Evolutionary conservation across 2,113 vertebrate genomes (phyloP).

Genomic region (Morone saxatilis): DNA sequence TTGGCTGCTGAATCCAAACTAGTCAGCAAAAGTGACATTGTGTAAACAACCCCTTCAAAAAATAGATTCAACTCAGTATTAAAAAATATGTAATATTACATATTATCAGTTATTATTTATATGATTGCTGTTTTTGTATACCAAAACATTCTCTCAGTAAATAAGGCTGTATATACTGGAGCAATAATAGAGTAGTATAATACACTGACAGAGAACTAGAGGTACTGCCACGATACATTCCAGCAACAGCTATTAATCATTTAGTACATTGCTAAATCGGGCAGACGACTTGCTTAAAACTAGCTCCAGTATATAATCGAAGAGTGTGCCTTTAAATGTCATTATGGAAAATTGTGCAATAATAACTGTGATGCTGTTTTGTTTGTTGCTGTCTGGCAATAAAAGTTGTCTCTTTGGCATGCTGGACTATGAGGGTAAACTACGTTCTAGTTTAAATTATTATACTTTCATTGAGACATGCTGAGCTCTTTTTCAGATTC

Average conservation of each 20-base stretch:
- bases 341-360: not conserved
- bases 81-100: not conserved
- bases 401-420: not conserved
- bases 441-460: not conserved
- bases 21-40: slow-evolving; percentile 3
- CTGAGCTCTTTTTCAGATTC: not conserved
- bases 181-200: too few species aligned
- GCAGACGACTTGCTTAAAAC: not conserved
- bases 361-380: not conserved
- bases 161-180: too few species aligned
- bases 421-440: not conserved
- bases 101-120: not conserved
- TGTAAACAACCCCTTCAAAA: slow-evolving; percentile 2
- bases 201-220: not conserved
- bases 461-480: not conserved
- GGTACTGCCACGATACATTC: not conserved
- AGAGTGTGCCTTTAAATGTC: not conserved
- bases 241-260: not conserved
- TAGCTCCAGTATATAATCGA: too few species aligned
- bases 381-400: not conserved
- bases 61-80: not conserved
- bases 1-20: not conserved
- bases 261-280: not conserved
- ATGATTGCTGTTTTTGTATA: not conserved
- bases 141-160: not conserved